phyloP scores from a whole-genome alignment of 2,888 invertebrate species.

The Aelia acuminata region DNA sequence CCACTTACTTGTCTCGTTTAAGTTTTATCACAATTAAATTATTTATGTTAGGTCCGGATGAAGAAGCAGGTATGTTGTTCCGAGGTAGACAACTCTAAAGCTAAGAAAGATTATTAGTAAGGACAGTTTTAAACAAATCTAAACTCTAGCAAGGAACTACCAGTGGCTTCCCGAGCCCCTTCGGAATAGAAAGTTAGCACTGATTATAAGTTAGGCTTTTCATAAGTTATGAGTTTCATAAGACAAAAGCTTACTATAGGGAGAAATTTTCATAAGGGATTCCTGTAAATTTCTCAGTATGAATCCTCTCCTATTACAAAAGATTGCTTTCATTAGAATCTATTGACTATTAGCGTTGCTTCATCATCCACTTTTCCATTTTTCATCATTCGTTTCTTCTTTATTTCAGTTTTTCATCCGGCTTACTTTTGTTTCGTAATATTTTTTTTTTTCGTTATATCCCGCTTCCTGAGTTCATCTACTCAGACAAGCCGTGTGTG shows the following conservation, averaged over 20 bases:
- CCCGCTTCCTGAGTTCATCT: background rate
- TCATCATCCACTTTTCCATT: conserved; percentile 43
- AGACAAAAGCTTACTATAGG: conserved; percentile 57
- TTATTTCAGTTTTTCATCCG: background rate
- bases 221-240: conserved; percentile 61
- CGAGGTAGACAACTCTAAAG: background rate
- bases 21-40: background rate
- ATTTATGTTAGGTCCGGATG: background rate
- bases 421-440: conserved; percentile 8
- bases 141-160: background rate
- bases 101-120: background rate
- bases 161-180: conserved; percentile 13
- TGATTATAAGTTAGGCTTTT: conserved; percentile 59
- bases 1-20: background rate
- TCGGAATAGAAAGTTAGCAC: conserved; percentile 59
- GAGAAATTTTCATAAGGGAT: conserved; percentile 59
- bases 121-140: conserved; percentile 48
- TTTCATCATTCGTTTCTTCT: conserved; percentile 29
- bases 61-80: background rate
- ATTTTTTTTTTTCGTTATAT: background rate
- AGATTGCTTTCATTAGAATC: conserved; percentile 57
- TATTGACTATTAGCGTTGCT: conserved; percentile 54
- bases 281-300: conserved; percentile 58
- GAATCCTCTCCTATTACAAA: conserved; percentile 56
- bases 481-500: conserved; percentile 6